Evolutionary conservation across 2,888 invertebrate genomes (phyloP), one percentile per base, ranked within the genome.

Genomic region (Timema cristinae): DNA sequence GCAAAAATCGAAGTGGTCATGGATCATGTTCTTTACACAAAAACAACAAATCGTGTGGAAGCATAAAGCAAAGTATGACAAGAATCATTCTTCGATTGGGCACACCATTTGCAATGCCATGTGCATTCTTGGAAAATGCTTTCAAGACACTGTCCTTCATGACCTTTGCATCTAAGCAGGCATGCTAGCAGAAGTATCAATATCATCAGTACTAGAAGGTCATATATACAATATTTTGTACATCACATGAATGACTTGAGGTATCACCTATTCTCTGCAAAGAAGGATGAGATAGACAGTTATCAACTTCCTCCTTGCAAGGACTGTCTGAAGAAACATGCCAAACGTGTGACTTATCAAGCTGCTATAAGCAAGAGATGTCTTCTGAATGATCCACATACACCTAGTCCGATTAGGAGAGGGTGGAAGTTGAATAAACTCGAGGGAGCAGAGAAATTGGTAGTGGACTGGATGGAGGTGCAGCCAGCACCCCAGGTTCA

Each of bases 281-380:
- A 56, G 56, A 56, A 56, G 56, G 56, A 16, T 13, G 56, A n/a
- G n/a, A 56, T 56, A 56, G 56, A 56, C n/a, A 56, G 56, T 56
- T 11, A 56, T 56, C n/a, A 56, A 56, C 56, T 13, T 56, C 56
- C 56, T 15, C 7, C 10, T 56, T 56, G 56, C 5, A 56, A 1
- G 16, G 10, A 56, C n/a, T 56, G 2, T 56, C 5, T 56, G 9
- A 56, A 56, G 1, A 56, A 56, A 9, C 5, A 56, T 56, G 56
- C 56, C n/a, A n/a, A 56, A 2, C 7, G n/a, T 56, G 56, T 16
- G 16, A 56, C n/a, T 56, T 56, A 13, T 56, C 56, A 56, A 56
- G n/a, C 56, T 4, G 56, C 6, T 56, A 56, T 56, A 56, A 56
- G 56, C 56, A 56, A 56, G 56, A 56, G 56, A 7, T 56, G 56